Evolutionary conservation across 2,888 invertebrate species (phyloP).

Genomic region (Eledona agricola): DNA sequence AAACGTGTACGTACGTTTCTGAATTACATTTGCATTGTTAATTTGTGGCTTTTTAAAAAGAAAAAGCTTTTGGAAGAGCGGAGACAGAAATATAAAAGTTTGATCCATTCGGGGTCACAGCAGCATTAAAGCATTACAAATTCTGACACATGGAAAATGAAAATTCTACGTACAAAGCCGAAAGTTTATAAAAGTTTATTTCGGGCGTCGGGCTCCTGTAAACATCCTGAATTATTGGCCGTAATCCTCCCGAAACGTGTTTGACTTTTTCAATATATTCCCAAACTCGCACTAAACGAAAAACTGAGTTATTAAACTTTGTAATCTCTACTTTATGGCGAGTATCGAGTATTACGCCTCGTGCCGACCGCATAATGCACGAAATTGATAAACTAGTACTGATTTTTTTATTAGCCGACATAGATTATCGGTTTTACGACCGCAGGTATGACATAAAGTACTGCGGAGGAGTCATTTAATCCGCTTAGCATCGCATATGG

Average conservation of each 20-base stretch:
- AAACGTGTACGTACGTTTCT: no score
- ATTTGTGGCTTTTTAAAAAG: no score
- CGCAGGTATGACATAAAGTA: constrained; percentile 11
- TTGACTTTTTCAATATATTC: constrained; percentile 41
- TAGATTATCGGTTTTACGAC: neutral
- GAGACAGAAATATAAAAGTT: constrained; percentile 34
- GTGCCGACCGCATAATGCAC: constrained; percentile 25
- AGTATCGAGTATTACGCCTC: constrained; percentile 30
- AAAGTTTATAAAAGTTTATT: constrained; percentile 41
- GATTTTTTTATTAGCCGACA: constrained; percentile 5
- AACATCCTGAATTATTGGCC: constrained; percentile 46
- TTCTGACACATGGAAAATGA: constrained; percentile 46
- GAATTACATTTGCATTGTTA: no score
- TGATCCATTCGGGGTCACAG: constrained; percentile 34
- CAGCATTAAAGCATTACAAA: constrained; percentile 45
- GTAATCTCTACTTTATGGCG: constrained; percentile 35
- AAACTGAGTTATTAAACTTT: constrained; percentile 37
- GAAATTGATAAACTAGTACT: constrained; percentile 30
- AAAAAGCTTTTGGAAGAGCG: constrained; percentile 9
- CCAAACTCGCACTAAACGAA: constrained; percentile 13
- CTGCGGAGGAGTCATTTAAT: no score
- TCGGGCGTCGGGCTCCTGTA: constrained; percentile 38
- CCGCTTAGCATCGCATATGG: no score
- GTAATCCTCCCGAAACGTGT: constrained; percentile 43
- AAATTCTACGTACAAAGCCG: constrained; percentile 43